Percentiles rank a stretch among this genome's conserved stretches.
Evolutionary conservation across 1,140 invertebrate species (phyloP).

Genomic region (Ladona fulva): DNA sequence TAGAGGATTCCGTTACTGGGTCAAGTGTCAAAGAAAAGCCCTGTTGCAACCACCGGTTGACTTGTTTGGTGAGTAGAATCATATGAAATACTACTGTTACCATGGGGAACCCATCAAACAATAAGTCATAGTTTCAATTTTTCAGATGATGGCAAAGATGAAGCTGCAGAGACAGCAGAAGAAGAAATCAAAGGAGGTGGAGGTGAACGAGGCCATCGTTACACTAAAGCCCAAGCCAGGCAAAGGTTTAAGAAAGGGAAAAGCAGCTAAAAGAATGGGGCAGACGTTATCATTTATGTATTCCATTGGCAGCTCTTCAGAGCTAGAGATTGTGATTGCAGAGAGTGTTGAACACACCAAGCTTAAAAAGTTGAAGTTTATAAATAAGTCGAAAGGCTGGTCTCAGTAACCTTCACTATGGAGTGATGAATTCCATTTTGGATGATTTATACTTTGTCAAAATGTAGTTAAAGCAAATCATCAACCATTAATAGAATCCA

Average conservation of each 20-base stretch:
- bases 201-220: constrained; percentile 37
- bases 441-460: too few species aligned
- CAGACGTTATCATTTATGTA: background rate
- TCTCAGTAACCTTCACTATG: too few species aligned
- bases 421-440: too few species aligned
- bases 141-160: constrained; percentile 13
- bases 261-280: constrained; percentile 14
- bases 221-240: constrained; percentile 59
- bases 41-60: constrained; percentile 46
- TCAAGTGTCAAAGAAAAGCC: constrained; percentile 42
- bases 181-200: constrained; percentile 28
- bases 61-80: constrained; percentile 33
- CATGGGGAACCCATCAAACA: too few species aligned
- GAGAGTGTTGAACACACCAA: too few species aligned
- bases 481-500: too few species aligned
- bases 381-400: too few species aligned
- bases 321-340: too few species aligned
- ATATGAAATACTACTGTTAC: constrained; percentile 20
- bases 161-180: constrained; percentile 29
- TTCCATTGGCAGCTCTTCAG: too few species aligned
- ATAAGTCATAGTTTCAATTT: constrained; percentile 3
- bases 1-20: constrained; percentile 44
- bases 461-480: too few species aligned
- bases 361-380: too few species aligned
- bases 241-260: constrained; percentile 60